Conservation (phyloP, 2,888 invertebrate genomes). For the Ichneumoninae sp. region DNA sequence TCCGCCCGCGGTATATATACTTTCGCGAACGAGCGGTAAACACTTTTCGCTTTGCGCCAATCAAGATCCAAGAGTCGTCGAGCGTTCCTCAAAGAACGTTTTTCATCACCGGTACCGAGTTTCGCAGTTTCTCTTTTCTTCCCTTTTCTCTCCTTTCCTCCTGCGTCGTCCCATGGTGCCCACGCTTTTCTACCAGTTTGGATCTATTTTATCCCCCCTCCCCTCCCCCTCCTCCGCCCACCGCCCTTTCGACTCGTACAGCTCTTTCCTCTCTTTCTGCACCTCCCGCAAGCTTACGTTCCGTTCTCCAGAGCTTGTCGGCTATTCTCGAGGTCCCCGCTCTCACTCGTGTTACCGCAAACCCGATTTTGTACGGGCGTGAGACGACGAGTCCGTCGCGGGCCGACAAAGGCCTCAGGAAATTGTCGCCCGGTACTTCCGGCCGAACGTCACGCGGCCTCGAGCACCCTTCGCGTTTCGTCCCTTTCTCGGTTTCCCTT, state of each 20-base stretch:
- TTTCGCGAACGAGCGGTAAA: conserved; percentile 58
- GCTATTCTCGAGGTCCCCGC: conserved; percentile 20
- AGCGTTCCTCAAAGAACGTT: conserved; percentile 61
- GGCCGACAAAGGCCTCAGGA: conserved; percentile 69
- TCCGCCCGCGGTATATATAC: background rate
- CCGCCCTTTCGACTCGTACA: conserved; percentile 16
- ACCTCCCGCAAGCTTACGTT: conserved; percentile 24
- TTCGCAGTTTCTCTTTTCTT: conserved; percentile 51
- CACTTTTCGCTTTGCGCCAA: conserved; percentile 59
- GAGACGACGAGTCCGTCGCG: conserved; percentile 41
- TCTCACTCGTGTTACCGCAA: conserved; percentile 64
- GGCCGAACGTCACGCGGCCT: conserved; percentile 59
- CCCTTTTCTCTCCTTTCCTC: conserved; percentile 8
- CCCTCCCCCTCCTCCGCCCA: conserved; percentile 13
- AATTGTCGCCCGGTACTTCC: conserved; percentile 71
- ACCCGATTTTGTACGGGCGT: conserved; percentile 65
- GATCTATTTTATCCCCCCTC: conserved; percentile 7
- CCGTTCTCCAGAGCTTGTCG: conserved; percentile 19
- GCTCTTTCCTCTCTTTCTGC: background rate
- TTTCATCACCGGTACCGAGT: conserved; percentile 54
- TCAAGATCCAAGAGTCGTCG: conserved; percentile 54
- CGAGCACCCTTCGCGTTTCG: conserved; percentile 37
- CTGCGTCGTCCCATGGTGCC: background rate
- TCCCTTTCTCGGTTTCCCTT: background rate
- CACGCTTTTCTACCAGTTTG: conserved; percentile 38